Evolutionary conservation across 1,140 invertebrate genomes (phyloP).

Genomic region (Bactericera cockerelli): DNA sequence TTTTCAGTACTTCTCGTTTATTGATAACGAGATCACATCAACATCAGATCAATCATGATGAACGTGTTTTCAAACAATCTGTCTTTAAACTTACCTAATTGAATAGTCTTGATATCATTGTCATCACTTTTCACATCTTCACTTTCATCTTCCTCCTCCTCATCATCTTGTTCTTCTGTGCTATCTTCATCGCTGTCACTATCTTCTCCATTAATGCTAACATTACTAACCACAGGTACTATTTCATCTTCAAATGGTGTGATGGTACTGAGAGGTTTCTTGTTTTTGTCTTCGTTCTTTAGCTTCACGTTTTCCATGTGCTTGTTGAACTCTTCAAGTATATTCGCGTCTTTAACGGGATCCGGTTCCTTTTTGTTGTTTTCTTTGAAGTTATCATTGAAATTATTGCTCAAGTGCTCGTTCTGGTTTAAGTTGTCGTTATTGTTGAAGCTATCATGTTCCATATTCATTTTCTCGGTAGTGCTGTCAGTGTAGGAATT

Average conservation of each 20-base stretch:
- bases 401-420: conserved; percentile 11
- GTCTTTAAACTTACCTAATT: not conserved
- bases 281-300: not conserved
- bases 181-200: not conserved
- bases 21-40: too few relatives aligned
- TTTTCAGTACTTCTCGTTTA: too few relatives aligned
- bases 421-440: too few relatives aligned
- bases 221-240: not conserved
- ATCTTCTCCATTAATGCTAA: not conserved
- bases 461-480: conserved; percentile 9
- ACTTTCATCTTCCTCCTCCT: conserved; percentile 6
- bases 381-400: not conserved
- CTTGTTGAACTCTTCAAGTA: conserved; percentile 5
- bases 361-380: not conserved
- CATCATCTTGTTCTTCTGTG: conserved; percentile 12
- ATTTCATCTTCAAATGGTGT: not conserved
- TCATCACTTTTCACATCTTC: not conserved
- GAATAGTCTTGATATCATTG: not conserved
- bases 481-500: conserved; percentile 8
- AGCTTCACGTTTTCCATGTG: conserved; percentile 1
- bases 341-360: not conserved
- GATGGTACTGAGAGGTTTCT: not conserved
- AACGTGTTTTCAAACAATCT: not conserved
- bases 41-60: too few relatives aligned
- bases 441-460: not conserved